Evolutionary conservation across 2,113 vertebrate species (phyloP).

Genomic region (Tychaedon coryphoeus): DNA sequence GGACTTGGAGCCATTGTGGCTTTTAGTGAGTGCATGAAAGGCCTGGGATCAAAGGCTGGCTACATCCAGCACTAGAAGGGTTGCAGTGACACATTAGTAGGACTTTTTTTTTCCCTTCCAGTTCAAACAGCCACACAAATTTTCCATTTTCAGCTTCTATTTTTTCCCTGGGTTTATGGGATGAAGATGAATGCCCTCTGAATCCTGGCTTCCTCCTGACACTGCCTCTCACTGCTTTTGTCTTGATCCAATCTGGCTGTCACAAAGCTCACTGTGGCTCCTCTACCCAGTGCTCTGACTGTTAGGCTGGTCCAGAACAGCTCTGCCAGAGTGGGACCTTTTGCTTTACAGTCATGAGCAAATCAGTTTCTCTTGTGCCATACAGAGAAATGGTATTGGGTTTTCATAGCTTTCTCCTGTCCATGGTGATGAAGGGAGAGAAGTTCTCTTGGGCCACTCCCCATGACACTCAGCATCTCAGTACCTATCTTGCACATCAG

Average conservation of each 20-base stretch:
- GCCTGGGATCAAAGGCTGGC: constrained; percentile 19
- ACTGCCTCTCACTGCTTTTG: background rate
- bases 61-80: background rate
- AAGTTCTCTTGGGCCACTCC: background rate
- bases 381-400: background rate
- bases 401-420: background rate
- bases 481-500: background rate
- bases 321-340: background rate
- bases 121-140: background rate
- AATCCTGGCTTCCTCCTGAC: background rate
- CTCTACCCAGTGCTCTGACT: background rate
- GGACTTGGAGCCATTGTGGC: background rate
- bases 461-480: background rate
- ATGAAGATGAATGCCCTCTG: background rate
- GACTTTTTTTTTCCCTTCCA: background rate
- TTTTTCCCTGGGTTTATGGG: background rate
- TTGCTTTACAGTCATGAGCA: background rate
- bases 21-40: constrained; percentile 17
- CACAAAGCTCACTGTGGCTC: background rate
- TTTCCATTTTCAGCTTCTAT: constrained; percentile 38
- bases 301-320: background rate
- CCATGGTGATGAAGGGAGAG: background rate
- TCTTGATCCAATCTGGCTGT: background rate
- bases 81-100: background rate
- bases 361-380: background rate